Conservation (phyloP, 2,888 invertebrate species). For the Drosophila neutralis region DNA sequence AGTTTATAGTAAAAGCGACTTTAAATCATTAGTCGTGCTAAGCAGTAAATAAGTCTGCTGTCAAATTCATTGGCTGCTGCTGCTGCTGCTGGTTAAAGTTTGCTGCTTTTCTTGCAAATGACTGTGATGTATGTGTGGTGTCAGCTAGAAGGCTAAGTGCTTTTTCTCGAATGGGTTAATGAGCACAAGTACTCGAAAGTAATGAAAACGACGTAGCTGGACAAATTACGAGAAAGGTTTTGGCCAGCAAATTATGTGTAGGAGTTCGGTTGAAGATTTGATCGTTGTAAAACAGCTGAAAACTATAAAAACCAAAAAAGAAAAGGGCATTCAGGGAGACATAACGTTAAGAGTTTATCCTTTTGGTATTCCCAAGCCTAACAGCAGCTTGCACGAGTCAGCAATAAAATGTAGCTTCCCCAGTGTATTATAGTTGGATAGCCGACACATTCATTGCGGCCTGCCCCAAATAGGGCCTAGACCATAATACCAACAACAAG, state of each 20-base stretch:
- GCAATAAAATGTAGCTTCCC: slow-evolving; percentile 26
- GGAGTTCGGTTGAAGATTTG: slow-evolving; percentile 1
- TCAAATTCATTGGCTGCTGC: slow-evolving; percentile 56
- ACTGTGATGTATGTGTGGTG: slow-evolving; percentile 41
- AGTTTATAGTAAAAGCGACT: slow-evolving; percentile 44
- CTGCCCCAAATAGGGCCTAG: slow-evolving; percentile 43
- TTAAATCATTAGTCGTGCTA: slow-evolving; percentile 64
- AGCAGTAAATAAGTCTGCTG: slow-evolving; percentile 35
- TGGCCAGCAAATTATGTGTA: background rate
- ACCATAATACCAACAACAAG: slow-evolving; percentile 38
- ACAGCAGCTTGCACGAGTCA: slow-evolving; percentile 17
- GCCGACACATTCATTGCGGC: slow-evolving; percentile 23
- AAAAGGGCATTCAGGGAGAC: background rate
- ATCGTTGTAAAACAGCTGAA: background rate
- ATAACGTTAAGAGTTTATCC: background rate
- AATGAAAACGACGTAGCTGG: slow-evolving; percentile 12
- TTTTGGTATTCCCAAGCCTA: slow-evolving; percentile 6
- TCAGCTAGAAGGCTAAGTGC: slow-evolving; percentile 53
- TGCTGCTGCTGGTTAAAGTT: slow-evolving; percentile 15
- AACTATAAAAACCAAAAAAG: background rate
- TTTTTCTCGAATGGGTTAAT: slow-evolving; percentile 41
- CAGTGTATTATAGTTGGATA: slow-evolving; percentile 14
- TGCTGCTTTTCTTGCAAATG: slow-evolving; percentile 30
- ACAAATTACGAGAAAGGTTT: slow-evolving; percentile 21
- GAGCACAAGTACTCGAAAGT: slow-evolving; percentile 25